Percentiles rank a stretch among this genome's conserved stretches.
Conservation (phyloP, 2,113 vertebrate genomes). For the Epinephelus fuscoguttatus region DNA sequence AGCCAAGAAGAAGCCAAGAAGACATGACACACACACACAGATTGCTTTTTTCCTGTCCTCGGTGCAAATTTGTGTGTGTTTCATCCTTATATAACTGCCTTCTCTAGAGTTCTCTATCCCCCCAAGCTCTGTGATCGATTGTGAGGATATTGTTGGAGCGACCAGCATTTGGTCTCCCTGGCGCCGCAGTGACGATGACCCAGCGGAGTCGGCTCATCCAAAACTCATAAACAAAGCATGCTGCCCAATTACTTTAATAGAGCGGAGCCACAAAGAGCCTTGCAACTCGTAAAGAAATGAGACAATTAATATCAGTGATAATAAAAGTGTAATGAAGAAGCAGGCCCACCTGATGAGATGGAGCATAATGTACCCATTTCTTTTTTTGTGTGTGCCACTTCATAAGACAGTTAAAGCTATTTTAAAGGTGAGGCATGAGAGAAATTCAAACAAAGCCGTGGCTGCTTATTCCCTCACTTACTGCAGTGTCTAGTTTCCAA, state of each 20-base stretch:
- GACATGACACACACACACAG: not conserved
- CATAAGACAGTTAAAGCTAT: not conserved
- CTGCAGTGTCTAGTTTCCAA: not conserved
- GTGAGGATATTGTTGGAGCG: constrained; percentile 32
- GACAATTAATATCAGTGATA: constrained; percentile 59
- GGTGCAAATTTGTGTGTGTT: not conserved
- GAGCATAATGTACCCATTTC: constrained; percentile 1
- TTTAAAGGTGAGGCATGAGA: constrained; percentile 1
- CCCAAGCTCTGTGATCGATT: constrained; percentile 26
- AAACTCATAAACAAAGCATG: constrained; percentile 72
- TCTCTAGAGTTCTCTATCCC: constrained; percentile 5
- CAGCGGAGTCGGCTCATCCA: constrained; percentile 48
- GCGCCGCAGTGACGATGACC: constrained; percentile 27
- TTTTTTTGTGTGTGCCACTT: not conserved
- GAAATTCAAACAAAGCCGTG: not conserved
- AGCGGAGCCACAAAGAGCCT: constrained; percentile 37
- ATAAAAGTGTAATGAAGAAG: constrained; percentile 64
- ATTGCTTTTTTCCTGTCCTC: not conserved
- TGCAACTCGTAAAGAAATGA: constrained; percentile 52
- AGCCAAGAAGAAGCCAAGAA: not conserved
- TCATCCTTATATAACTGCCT: not conserved
- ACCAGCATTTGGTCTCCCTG: constrained; percentile 38
- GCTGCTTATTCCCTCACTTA: not conserved
- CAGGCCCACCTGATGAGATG: constrained; percentile 26
- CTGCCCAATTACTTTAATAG: constrained; percentile 72